These are phyloP conservation scores for Atopsyche davidsoni DNA, from an alignment of 1,140 invertebrate genomes.

Conservation along the genomic window DNA sequence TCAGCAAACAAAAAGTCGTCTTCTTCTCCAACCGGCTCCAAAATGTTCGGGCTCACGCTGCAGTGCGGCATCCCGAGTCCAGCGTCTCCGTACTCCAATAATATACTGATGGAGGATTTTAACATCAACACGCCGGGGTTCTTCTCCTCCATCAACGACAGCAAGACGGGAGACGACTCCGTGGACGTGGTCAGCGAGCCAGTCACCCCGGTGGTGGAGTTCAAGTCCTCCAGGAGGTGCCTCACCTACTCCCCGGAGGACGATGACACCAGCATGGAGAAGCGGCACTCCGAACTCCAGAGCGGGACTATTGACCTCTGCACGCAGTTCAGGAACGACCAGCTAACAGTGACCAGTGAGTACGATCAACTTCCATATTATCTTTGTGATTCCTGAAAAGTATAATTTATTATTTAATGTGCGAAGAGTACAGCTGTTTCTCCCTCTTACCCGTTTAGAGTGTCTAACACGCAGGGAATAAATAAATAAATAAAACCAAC, in stretches of 20 bases:
- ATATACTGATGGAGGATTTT: constrained; percentile 13
- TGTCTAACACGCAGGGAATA: too few relatives aligned
- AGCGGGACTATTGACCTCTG: constrained; percentile 19
- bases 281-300: constrained; percentile 6
- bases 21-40: constrained; percentile 5
- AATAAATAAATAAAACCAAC: too few relatives aligned
- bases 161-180: constrained; percentile 15
- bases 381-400: background rate
- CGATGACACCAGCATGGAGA: constrained; percentile 13
- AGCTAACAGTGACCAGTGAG: constrained; percentile 28
- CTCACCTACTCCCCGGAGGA: constrained; percentile 27
- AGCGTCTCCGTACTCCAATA: constrained; percentile 14
- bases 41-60: constrained; percentile 26
- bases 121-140: constrained; percentile 21
- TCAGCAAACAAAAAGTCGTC: constrained; percentile 18
- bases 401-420: too few relatives aligned
- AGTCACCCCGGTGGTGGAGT: constrained; percentile 25
- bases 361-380: constrained; percentile 16
- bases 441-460: too few relatives aligned
- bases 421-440: too few relatives aligned
- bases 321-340: constrained; percentile 18
- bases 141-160: constrained; percentile 19
- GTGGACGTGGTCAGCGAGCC: constrained; percentile 26
- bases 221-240: constrained; percentile 25
- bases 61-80: constrained; percentile 29